Conservation (phyloP, 2,797 vertebrate species). For the Characodon lateralis region DNA sequence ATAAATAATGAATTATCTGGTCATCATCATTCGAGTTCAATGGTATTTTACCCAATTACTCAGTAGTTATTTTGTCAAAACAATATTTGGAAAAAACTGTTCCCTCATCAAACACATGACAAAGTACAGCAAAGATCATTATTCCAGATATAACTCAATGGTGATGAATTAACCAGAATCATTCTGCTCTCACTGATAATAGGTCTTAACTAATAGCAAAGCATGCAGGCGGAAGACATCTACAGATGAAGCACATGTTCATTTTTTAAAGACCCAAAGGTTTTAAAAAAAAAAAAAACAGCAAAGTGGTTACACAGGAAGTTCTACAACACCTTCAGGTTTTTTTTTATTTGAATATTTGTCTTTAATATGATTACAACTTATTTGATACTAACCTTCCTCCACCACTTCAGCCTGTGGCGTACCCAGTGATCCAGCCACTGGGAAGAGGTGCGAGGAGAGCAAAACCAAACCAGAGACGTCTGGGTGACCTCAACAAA, state of each 20-base stretch:
- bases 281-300: no score
- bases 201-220: no score
- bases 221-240: no score
- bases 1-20: background rate
- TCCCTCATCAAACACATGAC: background rate
- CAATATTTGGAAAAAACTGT: background rate
- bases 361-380: background rate
- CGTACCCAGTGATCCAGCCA: conserved; percentile 96
- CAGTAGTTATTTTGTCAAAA: background rate
- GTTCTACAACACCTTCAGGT: background rate
- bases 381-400: conserved; percentile 83
- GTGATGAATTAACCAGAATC: no score
- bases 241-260: no score
- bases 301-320: background rate
- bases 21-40: background rate
- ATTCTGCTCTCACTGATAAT: no score
- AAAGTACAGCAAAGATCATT: no score
- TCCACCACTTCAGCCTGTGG: conserved; percentile 95
- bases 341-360: background rate
- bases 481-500: conserved; percentile 84
- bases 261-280: no score
- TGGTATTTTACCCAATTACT: no score
- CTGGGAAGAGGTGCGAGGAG: conserved; percentile 87
- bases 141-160: no score
- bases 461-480: conserved; percentile 94